Base-by-base conservation (phyloP, 2,797 vertebrate species). In the Hippocampus kuda region DNA sequence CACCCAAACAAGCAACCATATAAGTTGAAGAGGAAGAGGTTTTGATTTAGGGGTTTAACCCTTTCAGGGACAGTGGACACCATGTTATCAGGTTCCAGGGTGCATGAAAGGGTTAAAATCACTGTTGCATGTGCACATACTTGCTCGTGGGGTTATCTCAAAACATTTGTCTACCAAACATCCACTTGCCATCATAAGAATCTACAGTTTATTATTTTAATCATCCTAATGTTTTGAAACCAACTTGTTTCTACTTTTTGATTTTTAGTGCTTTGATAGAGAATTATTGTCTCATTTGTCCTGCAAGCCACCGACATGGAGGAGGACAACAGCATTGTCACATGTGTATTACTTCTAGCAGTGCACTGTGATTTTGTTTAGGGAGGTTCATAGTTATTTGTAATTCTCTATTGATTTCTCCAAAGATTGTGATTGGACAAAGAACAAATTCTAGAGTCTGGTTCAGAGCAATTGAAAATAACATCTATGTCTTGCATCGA, bases 391-490 rank as follows among this genome's bases (percentile, higher is more conserved):
- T 42, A 42, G 34, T 42, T 62, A 42, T 42, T 63, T 11, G 61
- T 63, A 22, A 42, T 24, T 63, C 41, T 42, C 24, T 6, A 64
- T 64, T 44, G 62, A 64, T 44, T 64, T 24, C 22, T 24, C 38
- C 4, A 24, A 12, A 24, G 41, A 60, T 38, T 34, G 30, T 8
- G 20, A 60, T 20, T 61, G 59, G 16, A 34, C 7, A 61, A n/a
- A 64, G 34, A 64, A 64, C 62, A 26, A 26, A 64, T 64, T 64
- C 20, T 63, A 42, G 34, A 62, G 38, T 63, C 38, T 42, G 22
- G 38, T 34, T 41, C 34, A 42, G 34, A 34, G 60, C 60, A 10
- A 38, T 62, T 38, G 20, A 42, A 62, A 42, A 42, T 26, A 59
- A 60, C 61, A 42, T 38, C 30, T 62, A 22, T 44, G 41, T 63